Percentiles rank a stretch among this genome's conserved stretches.
Evolutionary conservation across 2,113 vertebrate genomes (phyloP).

Genomic region (Cyprinodon variegatus): DNA sequence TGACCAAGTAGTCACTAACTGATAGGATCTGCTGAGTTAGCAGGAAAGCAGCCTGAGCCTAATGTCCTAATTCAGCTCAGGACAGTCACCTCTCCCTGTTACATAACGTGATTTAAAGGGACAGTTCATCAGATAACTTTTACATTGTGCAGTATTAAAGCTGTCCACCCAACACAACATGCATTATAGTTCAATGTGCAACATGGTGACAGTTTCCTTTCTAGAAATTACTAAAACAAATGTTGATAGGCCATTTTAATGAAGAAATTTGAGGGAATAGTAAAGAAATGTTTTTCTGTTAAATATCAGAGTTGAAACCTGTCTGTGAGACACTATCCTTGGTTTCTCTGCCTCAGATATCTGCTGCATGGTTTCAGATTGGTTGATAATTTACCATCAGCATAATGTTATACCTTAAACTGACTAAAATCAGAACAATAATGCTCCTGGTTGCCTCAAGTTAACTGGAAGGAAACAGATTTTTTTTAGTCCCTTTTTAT

Average conservation of each 20-base stretch:
- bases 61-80: constrained; percentile 3
- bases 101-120: constrained; percentile 15
- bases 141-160: not conserved
- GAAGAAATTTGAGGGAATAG: not conserved
- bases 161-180: not conserved
- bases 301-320: not conserved
- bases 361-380: constrained; percentile 1
- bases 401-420: not conserved
- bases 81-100: constrained; percentile 8
- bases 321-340: not conserved
- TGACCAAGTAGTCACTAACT: constrained; percentile 6
- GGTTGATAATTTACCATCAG: not conserved
- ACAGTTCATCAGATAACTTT: not conserved
- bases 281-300: not conserved
- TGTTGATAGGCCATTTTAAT: not conserved
- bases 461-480: not conserved
- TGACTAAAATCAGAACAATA: not conserved
- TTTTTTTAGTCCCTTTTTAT: not conserved
- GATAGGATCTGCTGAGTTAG: not conserved
- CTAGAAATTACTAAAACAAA: not conserved
- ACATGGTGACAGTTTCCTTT: not conserved
- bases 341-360: not conserved
- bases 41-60: not conserved
- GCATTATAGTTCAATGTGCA: not conserved
- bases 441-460: constrained; percentile 1